Evolutionary conservation across 2,888 invertebrate species (phyloP), one percentile per base, ranked within the genome.

Genomic region (Coecobrya sp.): DNA sequence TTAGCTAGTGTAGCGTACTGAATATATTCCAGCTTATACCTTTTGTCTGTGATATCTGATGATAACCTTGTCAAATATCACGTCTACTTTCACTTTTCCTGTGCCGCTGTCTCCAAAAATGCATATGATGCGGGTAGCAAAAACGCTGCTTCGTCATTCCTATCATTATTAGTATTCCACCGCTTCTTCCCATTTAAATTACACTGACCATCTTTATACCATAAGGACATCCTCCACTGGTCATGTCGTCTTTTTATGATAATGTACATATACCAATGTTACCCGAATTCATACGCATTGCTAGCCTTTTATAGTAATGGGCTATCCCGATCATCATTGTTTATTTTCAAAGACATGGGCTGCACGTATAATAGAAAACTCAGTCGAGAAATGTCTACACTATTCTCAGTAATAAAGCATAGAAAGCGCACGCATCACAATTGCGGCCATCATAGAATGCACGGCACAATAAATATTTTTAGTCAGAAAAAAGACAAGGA

Each of bases 1-100:
- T 49, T 49, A 16, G 5, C 11, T 49, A 13, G 49, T 7, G 49
- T 13, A 49, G 19, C 25, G 25, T 25, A 19, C 11, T 25, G 25
- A 5, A 19, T 25, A 3, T 65, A 27, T 27, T 27, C 70, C 70
- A 70, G 8, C 70, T 36, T 8, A 27, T 70, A 11, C n/a, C 36
- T 36, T 79, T 27, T 25, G 76, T 52, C 19, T 22, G 11, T 76
- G 22, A 13, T 79, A 10, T 76, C n/a, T n/a, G n/a, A 13, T 70
- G 25, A 52, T 52, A 27, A 79, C 27, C 25, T 49, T 79, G 76
- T 52, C 49, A 49, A 52, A 79, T 49, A 49, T 79, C 52, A 79
- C 76, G 27, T 49, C 76, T 52, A 25, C 49, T 79, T 45, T 79
- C 25, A 52, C 73, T 76, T 25, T 45, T 76, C 45, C 11, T 19